phyloP scores from a whole-genome alignment of 2,888 invertebrate genomes.

The Pyrrhia umbra region DNA sequence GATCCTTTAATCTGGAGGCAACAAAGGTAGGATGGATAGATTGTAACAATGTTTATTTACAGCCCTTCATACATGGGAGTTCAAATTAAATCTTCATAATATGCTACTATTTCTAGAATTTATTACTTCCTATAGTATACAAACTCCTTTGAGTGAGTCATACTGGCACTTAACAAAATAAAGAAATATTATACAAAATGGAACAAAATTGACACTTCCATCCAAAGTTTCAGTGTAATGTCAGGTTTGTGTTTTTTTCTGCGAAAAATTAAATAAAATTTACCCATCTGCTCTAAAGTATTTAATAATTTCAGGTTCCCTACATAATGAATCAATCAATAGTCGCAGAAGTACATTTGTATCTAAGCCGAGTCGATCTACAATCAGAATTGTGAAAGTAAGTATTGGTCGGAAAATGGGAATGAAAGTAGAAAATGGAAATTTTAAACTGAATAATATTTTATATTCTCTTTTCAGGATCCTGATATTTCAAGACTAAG shows the following conservation, averaged over 20 bases:
- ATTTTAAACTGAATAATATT: not conserved
- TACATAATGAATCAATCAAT: conserved; percentile 86
- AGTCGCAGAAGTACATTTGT: conserved; percentile 85
- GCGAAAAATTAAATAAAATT: conserved; percentile 38
- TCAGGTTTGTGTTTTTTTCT: conserved; percentile 81
- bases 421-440: conserved; percentile 3
- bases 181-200: conserved; percentile 55
- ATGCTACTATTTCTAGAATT: too few relatives aligned
- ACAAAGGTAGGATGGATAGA: too few relatives aligned
- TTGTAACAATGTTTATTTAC: not conserved
- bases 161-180: conserved; percentile 50
- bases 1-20: too few relatives aligned
- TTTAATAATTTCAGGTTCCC: conserved; percentile 77
- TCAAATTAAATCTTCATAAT: too few relatives aligned
- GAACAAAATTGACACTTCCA: conserved; percentile 79
- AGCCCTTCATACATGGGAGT: too few relatives aligned
- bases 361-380: conserved; percentile 82
- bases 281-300: conserved; percentile 22
- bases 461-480: conserved; percentile 73
- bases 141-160: conserved; percentile 23
- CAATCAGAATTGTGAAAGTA: conserved; percentile 85
- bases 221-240: conserved; percentile 89
- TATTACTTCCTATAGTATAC: not conserved
- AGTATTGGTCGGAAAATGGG: conserved; percentile 52
- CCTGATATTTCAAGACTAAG: conserved; percentile 77